Evolutionary conservation across 2,888 invertebrate species (phyloP), one percentile per base, ranked within the genome.

Genomic region (Pseudococcus longispinus): DNA sequence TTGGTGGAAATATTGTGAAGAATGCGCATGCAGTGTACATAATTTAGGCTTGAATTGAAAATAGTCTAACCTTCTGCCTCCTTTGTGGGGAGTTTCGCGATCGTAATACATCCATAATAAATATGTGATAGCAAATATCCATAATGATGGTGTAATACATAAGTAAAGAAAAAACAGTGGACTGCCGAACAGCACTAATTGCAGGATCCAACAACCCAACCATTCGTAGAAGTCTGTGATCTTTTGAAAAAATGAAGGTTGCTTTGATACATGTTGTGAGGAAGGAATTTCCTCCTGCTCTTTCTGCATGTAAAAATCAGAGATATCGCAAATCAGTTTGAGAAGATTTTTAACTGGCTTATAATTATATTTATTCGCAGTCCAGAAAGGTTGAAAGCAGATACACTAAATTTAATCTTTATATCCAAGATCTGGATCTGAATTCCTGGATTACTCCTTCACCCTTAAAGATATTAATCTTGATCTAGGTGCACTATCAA

Each of bases 61-160:
- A 11, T 11, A n/a, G n/a, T 51, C n/a, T 11, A 60, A 90, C 90
- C 89, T 90, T 84, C 90, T 85, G 37, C 88, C 89, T 37, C 88
- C 91, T 90, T 92, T 90, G 87, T 93, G 92, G 86, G 94, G 92
- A 0, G 92, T 92, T 13, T 94, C 92, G 46, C 92, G 92, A 90
- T 96, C 95, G 87, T 92, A 93, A 87, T 93, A 91, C 90, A 94
- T 93, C 94, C 95, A 96, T 3, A 92, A 89, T 0, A 93, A 90
- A 89, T 96, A 96, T 0, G 93, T 26, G 9, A 89, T 44, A 15
- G 87, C 86, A 4, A 88, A 42, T 23, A 88, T 88, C 55, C 87
- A 89, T 74, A 87, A 88, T 0, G 88, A 84, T 0, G 90, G 87
- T 20, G n/a, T 80, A 11, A 55, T n/a, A 20, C 74, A 80, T 3